Evolutionary conservation across 2,888 invertebrate species (phyloP).

Genomic region (Luffia ferchaultella): DNA sequence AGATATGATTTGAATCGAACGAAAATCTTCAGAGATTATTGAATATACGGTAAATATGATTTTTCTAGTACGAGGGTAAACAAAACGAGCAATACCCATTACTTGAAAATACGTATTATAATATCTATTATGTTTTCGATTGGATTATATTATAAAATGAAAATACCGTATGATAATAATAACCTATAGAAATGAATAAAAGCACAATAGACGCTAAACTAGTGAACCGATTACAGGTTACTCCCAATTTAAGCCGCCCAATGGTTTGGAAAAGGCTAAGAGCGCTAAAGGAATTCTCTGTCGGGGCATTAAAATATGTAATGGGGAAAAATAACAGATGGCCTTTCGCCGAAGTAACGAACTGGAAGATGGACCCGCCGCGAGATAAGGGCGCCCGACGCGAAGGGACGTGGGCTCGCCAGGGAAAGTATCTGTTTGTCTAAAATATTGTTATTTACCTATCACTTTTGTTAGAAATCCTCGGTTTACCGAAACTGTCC

Average conservation of each 20-base stretch:
- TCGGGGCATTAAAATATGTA: conserved; percentile 55
- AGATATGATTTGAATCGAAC: background rate
- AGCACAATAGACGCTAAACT: background rate
- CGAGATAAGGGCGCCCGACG: background rate
- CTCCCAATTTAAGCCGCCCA: conserved; percentile 36
- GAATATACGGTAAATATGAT: background rate
- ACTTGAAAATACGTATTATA: no score
- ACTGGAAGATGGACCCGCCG: conserved; percentile 36
- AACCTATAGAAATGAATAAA: conserved; percentile 13
- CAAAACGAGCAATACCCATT: no score
- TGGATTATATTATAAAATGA: no score
- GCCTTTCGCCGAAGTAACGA: conserved; percentile 41
- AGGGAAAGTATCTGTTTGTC: no score
- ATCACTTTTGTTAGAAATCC: conserved; percentile 55
- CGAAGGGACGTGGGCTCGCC: conserved; percentile 44
- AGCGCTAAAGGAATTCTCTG: conserved; percentile 33
- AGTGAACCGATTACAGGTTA: conserved; percentile 22
- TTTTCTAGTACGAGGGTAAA: background rate
- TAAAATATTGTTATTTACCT: conserved; percentile 60
- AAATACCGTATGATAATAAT: background rate
- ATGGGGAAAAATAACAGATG: conserved; percentile 60
- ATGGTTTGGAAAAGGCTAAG: conserved; percentile 48
- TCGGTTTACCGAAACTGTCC: conserved; percentile 36
- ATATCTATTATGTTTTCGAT: no score
- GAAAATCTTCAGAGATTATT: background rate